phyloP scores from a whole-genome alignment of 2,888 invertebrate genomes.

The Thera britannica region DNA sequence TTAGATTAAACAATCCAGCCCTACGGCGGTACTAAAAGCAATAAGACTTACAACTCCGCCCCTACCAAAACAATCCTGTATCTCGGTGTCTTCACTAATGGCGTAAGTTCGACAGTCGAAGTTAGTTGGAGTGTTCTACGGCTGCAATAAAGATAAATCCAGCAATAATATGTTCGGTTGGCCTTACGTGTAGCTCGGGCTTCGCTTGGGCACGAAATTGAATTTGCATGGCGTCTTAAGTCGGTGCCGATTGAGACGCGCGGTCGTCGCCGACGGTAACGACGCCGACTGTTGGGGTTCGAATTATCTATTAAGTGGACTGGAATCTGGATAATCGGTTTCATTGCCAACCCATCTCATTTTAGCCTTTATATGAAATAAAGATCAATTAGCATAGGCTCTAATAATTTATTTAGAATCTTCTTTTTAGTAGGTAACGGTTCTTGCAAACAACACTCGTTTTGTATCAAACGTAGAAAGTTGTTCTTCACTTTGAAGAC shows the following conservation, averaged over 20 bases:
- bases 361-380: constrained; percentile 7
- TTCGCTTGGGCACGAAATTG: constrained; percentile 82
- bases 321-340: constrained; percentile 23
- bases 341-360: constrained; percentile 14
- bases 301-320: constrained; percentile 48
- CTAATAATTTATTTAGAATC: background rate
- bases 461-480: background rate
- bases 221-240: constrained; percentile 84
- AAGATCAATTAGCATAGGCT: constrained; percentile 2
- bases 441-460: background rate
- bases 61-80: constrained; percentile 83
- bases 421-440: background rate
- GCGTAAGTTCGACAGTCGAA: constrained; percentile 84
- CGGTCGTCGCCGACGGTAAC: constrained; percentile 71
- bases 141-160: constrained; percentile 85
- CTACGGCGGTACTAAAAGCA: constrained; percentile 78
- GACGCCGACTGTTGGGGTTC: constrained; percentile 66
- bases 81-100: constrained; percentile 84
- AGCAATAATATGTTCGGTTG: constrained; percentile 83
- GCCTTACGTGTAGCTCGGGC: constrained; percentile 75
- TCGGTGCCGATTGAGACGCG: constrained; percentile 75
- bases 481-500: background rate
- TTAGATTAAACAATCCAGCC: constrained; percentile 81
- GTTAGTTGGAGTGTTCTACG: constrained; percentile 83
- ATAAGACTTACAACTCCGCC: constrained; percentile 84